Percentiles rank a stretch among this genome's conserved stretches.
These are phyloP conservation scores for Chrysogorgia sp. DNA, from an alignment of 92 coral and sea anemone genomes.

Conservation along the genomic window DNA sequence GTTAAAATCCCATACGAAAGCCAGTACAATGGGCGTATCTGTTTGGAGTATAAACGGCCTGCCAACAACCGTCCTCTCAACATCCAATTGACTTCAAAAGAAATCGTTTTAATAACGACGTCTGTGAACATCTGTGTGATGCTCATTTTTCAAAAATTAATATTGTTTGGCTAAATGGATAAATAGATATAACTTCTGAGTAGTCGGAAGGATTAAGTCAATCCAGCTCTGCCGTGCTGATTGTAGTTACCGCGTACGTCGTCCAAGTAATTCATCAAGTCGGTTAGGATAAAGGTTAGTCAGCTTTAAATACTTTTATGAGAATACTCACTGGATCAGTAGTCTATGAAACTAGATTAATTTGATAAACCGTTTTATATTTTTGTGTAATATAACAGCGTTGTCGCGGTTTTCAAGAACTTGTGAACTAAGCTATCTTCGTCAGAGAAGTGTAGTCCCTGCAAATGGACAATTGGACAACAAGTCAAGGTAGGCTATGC, in stretches of 20 bases:
- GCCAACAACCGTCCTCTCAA: slow-evolving; percentile 47
- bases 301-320: slow-evolving; percentile 1
- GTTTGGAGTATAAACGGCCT: slow-evolving; percentile 58
- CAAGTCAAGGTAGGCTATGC: slow-evolving; percentile 28
- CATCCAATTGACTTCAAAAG: slow-evolving; percentile 61
- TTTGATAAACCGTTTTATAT: slow-evolving; percentile 40
- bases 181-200: slow-evolving; percentile 98
- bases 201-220: slow-evolving; percentile 91
- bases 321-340: neutral
- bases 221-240: slow-evolving; percentile 67
- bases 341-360: slow-evolving; percentile 14
- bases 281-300: slow-evolving; percentile 18
- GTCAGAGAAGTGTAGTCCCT: slow-evolving; percentile 7
- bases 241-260: slow-evolving; percentile 63
- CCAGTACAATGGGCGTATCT: slow-evolving; percentile 97
- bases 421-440: neutral
- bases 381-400: slow-evolving; percentile 10
- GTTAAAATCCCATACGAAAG: slow-evolving; percentile 99
- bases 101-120: slow-evolving; percentile 82
- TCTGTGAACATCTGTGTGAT: slow-evolving; percentile 94
- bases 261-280: slow-evolving; percentile 44
- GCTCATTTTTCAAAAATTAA: slow-evolving; percentile 82
- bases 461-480: slow-evolving; percentile 40
- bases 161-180: slow-evolving; percentile 97
- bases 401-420: slow-evolving; percentile 26